Percentiles rank a stretch among this genome's conserved stretches.
Evolutionary conservation across 2,888 invertebrate species (phyloP).

Genomic region (Drosophila niveifrons): DNA sequence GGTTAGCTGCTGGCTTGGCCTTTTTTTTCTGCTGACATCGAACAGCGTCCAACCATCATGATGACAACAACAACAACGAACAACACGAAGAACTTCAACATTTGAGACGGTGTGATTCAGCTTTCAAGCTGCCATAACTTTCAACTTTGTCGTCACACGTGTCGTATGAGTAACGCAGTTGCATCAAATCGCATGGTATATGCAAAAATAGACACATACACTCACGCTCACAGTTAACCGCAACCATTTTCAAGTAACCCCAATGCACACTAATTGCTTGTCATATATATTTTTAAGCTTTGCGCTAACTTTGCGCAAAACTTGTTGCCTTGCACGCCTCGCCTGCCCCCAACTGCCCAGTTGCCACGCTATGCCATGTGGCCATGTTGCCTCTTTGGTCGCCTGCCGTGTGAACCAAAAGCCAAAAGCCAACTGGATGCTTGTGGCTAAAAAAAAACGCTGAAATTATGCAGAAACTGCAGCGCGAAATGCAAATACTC

Average conservation of each 20-base stretch:
- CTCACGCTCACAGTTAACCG: slow-evolving; percentile 30
- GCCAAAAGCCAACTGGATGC: slow-evolving; percentile 74
- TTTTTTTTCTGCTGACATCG: slow-evolving; percentile 56
- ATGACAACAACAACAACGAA: slow-evolving; percentile 29
- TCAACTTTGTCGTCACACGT: slow-evolving; percentile 73
- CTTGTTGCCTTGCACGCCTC: slow-evolving; percentile 56
- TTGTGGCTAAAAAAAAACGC: slow-evolving; percentile 59
- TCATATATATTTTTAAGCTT: slow-evolving; percentile 68
- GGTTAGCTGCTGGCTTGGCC: slow-evolving; percentile 47
- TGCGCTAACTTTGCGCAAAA: slow-evolving; percentile 70
- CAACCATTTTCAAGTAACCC: slow-evolving; percentile 75
- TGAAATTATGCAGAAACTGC: not conserved
- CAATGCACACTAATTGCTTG: slow-evolving; percentile 81
- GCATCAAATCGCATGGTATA: slow-evolving; percentile 41
- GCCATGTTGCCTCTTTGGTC: slow-evolving; percentile 51
- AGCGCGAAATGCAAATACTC: slow-evolving; percentile 43
- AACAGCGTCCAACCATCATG: slow-evolving; percentile 33
- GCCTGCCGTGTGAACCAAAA: slow-evolving; percentile 78
- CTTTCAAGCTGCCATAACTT: slow-evolving; percentile 60
- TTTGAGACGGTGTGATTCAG: slow-evolving; percentile 30
- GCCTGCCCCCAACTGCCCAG: slow-evolving; percentile 7
- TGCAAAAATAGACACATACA: slow-evolving; percentile 51
- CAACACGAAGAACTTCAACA: slow-evolving; percentile 32
- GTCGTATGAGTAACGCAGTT: slow-evolving; percentile 73
- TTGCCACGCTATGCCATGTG: slow-evolving; percentile 39